Conservation (phyloP, 2,113 vertebrate species). For the Anguilla rostrata region DNA sequence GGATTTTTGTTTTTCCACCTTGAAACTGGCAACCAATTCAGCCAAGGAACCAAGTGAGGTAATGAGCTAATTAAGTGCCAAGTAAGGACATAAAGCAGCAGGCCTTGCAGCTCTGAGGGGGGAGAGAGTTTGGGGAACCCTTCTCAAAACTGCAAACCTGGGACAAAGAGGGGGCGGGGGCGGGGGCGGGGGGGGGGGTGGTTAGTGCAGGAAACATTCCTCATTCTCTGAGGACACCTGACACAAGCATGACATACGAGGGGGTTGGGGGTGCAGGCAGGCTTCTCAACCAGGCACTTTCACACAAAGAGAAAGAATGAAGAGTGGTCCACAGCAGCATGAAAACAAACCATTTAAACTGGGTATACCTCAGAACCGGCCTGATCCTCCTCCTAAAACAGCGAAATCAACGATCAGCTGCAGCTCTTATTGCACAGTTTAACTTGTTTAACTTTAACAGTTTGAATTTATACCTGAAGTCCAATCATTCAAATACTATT, state of each 20-base stretch:
- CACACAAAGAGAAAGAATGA: background rate
- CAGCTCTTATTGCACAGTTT: too few species aligned
- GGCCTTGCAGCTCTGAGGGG: too few species aligned
- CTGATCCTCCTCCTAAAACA: slow-evolving; percentile 43
- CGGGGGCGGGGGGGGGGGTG: background rate
- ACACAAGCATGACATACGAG: slow-evolving; percentile 17
- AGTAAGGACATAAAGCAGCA: too few species aligned
- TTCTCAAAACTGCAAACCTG: background rate
- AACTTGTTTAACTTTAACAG: too few species aligned
- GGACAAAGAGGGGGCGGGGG: slow-evolving; percentile 12
- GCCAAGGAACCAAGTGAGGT: too few species aligned
- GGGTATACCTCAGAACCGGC: slow-evolving; percentile 43
- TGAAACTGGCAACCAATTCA: too few species aligned
- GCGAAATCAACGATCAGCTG: slow-evolving; percentile 19
- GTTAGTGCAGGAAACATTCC: slow-evolving; percentile 3
- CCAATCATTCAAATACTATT: too few species aligned
- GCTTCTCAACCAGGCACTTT: slow-evolving; percentile 9
- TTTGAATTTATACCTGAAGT: too few species aligned
- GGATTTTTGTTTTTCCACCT: too few species aligned
- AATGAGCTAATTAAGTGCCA: too few species aligned
- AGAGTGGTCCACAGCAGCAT: background rate
- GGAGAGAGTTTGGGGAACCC: too few species aligned
- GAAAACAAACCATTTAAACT: slow-evolving; percentile 12
- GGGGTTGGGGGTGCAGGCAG: slow-evolving; percentile 5
- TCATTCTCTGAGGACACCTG: background rate